A percentile compares a stretch with the other conserved stretches of the same genome.
phyloP scores from a whole-genome alignment of 2,113 vertebrate species.

The Vulpes vulpes region DNA sequence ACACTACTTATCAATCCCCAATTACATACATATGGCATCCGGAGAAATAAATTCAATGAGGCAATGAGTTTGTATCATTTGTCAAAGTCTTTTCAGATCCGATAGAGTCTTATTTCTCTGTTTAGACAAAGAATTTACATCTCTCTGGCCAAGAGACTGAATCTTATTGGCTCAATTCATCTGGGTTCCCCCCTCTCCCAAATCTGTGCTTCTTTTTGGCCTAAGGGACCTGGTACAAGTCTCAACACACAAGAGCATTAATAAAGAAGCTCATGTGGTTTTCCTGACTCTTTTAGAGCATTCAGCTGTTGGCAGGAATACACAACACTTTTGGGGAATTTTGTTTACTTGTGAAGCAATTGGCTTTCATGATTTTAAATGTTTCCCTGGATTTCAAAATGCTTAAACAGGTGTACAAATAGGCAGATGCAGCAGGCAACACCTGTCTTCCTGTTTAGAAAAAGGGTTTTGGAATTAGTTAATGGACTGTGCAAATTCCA shows the following conservation, averaged over 20 bases:
- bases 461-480: not conserved
- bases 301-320: constrained; percentile 43
- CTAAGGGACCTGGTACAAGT: constrained; percentile 50
- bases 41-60: constrained; percentile 23
- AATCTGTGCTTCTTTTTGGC: constrained; percentile 51
- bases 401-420: constrained; percentile 42
- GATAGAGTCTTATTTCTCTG: constrained; percentile 43
- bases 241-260: constrained; percentile 40
- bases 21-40: not conserved
- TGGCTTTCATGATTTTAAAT: not conserved
- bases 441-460: not conserved
- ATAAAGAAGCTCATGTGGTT: not conserved
- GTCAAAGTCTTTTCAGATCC: constrained; percentile 31
- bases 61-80: constrained; percentile 26
- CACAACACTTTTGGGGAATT: constrained; percentile 35
- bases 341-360: constrained; percentile 47
- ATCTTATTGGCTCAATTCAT: constrained; percentile 60
- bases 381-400: constrained; percentile 50
- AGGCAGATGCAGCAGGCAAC: not conserved
- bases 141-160: constrained; percentile 42
- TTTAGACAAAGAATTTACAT: constrained; percentile 54
- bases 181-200: not conserved
- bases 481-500: not conserved
- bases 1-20: constrained; percentile 45
- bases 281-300: constrained; percentile 19